These are phyloP conservation scores for Lytechinus pictus DNA, from an alignment of 35 echinoderm and acorn worm genomes.

Conservation along the genomic window DNA sequence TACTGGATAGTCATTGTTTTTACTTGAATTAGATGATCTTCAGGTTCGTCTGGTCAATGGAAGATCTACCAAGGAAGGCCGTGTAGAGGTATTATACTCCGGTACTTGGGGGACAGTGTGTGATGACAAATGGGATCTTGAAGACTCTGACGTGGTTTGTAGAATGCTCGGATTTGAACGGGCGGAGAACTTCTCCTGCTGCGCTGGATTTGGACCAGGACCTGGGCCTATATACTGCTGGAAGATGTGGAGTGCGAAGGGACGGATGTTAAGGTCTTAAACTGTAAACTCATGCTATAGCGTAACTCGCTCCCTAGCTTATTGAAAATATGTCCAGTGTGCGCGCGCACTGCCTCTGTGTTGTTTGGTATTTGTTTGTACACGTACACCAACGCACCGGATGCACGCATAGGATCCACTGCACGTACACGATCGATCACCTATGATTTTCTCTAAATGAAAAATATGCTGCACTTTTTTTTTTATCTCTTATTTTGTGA, in stretches of 20 bases:
- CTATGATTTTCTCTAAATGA: too few relatives aligned
- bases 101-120: constrained; percentile 7
- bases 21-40: not conserved
- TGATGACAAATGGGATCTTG: not conserved
- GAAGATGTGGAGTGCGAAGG: not conserved
- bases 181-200: not conserved
- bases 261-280: too few relatives aligned
- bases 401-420: too few relatives aligned
- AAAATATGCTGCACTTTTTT: too few relatives aligned
- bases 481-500: too few relatives aligned
- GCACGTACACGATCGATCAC: too few relatives aligned
- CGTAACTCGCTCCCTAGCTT: too few relatives aligned
- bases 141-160: not conserved
- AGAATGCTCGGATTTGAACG: not conserved
- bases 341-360: too few relatives aligned
- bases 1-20: not conserved
- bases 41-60: not conserved
- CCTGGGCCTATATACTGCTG: not conserved
- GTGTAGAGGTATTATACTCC: not conserved
- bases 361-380: too few relatives aligned
- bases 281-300: too few relatives aligned
- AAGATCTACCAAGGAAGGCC: not conserved
- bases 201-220: not conserved
- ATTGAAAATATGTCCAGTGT: too few relatives aligned
- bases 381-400: too few relatives aligned